Evolutionary conservation across 2,113 vertebrate species (phyloP), one percentile per base, ranked within the genome.

Genomic region (Ceyx margarethae): DNA sequence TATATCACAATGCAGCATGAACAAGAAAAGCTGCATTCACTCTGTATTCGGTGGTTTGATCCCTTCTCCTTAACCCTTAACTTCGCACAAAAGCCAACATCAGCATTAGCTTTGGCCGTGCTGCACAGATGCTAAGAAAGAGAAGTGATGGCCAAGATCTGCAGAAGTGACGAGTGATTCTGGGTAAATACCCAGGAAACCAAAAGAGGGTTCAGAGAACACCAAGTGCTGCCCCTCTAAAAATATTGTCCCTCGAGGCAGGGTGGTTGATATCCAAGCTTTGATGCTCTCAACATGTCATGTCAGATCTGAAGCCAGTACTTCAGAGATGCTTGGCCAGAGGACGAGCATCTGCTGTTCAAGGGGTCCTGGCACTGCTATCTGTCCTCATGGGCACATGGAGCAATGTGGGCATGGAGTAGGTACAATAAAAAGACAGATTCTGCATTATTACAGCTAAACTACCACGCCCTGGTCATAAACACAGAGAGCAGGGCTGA

Each of bases 1-100:
- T 97, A 96, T 93, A 96, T 97, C 97, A 96, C 76, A 43, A 95
- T 85, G 82, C 62, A 74, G 94, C 95, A 95, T 0, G 75, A 21
- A 21, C 91, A 35, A 89, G 94, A 82, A 95, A 94, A 91, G 92
- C 95, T 78, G 81, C 91, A 16, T 84, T 87, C 88, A 48, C 88
- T 50, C 9, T 56, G 25, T 21, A 31, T 65, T 85, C 76, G 66
- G 89, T 20, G 89, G 61, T 58, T 43, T 73, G 72, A 50, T 64
- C 68, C 45, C 56, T 74, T 68, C 61, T 69, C 68, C 57, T 91
- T 68, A 95, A 83, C 72, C 67, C 87, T 89, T 85, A 45, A 66
- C 67, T 89, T 48, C 5, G 1, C 67, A 56, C 1, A 2, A 69
- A 71, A 42, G 85, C 82, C 95, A 90, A 90, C 66, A 88, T 67